A percentile compares a stretch with the other conserved stretches of the same genome.
Evolutionary conservation across 2,113 vertebrate genomes (phyloP).

Genomic region (Procavia capensis): DNA sequence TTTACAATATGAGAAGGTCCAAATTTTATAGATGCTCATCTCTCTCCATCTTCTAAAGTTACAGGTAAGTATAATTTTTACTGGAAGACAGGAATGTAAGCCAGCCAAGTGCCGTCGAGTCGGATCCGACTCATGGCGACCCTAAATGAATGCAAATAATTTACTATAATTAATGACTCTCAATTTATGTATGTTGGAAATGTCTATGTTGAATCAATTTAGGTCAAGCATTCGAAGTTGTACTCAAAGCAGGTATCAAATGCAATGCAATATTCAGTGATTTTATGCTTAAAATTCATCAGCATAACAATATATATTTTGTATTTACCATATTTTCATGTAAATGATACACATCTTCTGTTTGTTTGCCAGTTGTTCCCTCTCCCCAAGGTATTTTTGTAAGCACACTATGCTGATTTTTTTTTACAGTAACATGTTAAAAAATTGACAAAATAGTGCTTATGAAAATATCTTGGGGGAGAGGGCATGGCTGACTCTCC

Average conservation of each 20-base stretch:
- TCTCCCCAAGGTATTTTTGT: too few species aligned
- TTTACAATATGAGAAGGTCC: neutral
- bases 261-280: conserved; percentile 83
- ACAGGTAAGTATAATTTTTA: conserved; percentile 78
- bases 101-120: too few species aligned
- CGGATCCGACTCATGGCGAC: too few species aligned
- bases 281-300: conserved; percentile 81
- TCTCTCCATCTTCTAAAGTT: conserved; percentile 78
- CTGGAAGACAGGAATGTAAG: conserved; percentile 84
- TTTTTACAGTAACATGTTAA: too few species aligned
- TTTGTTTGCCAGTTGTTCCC: too few species aligned
- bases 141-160: conserved; percentile 92
- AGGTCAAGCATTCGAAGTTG: conserved; percentile 83
- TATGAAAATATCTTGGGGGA: too few species aligned
- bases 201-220: conserved; percentile 83
- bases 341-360: too few species aligned
- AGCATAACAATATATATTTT: conserved; percentile 84
- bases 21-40: conserved; percentile 78
- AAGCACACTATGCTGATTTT: too few species aligned
- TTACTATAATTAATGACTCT: conserved; percentile 86
- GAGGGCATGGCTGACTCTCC: too few species aligned
- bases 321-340: conserved; percentile 46
- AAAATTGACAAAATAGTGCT: too few species aligned
- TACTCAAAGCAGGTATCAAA: conserved; percentile 81
- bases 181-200: conserved; percentile 87